These are phyloP conservation scores for Eretmocerus hayati DNA, from an alignment of 2,888 invertebrate species.

Conservation along the genomic window DNA sequence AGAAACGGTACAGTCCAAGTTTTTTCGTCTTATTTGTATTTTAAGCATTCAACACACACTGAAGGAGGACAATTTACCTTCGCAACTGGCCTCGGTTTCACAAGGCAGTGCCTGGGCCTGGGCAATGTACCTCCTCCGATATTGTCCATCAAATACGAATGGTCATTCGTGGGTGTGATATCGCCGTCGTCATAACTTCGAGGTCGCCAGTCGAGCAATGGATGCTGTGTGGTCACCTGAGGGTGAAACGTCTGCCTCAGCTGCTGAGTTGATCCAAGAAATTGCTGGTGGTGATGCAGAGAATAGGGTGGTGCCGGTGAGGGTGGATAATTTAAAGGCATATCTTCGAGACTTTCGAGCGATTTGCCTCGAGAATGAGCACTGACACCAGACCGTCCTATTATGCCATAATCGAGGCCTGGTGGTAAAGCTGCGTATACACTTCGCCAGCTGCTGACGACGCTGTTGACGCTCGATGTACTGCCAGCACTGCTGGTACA, in stretches of 20 bases:
- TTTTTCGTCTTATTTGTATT: too few species aligned
- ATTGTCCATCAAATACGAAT: constrained; percentile 52
- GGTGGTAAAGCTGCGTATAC: constrained; percentile 43
- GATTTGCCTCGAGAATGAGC: constrained; percentile 67
- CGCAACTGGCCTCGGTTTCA: constrained; percentile 74
- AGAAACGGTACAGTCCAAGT: too few species aligned
- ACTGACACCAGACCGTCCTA: constrained; percentile 2
- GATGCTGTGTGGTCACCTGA: constrained; percentile 30
- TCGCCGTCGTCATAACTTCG: constrained; percentile 85
- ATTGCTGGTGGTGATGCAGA: constrained; percentile 31
- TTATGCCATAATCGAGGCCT: constrained; percentile 33
- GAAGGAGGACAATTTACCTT: constrained; percentile 50
- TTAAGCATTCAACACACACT: too few species aligned
- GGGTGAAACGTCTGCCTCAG: too few species aligned
- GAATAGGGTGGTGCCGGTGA: constrained; percentile 39
- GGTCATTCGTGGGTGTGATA: constrained; percentile 82
- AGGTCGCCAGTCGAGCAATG: constrained; percentile 56
- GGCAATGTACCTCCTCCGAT: constrained; percentile 78
- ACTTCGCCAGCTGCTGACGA: constrained; percentile 36
- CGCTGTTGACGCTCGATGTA: not conserved
- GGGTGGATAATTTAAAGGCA: constrained; percentile 46
- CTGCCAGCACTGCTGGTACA: not conserved
- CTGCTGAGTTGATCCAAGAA: too few species aligned
- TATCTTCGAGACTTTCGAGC: constrained; percentile 76
- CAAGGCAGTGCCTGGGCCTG: constrained; percentile 68